Conservation (phyloP, 2,113 vertebrate species). For the Spizaetus ornatus region DNA sequence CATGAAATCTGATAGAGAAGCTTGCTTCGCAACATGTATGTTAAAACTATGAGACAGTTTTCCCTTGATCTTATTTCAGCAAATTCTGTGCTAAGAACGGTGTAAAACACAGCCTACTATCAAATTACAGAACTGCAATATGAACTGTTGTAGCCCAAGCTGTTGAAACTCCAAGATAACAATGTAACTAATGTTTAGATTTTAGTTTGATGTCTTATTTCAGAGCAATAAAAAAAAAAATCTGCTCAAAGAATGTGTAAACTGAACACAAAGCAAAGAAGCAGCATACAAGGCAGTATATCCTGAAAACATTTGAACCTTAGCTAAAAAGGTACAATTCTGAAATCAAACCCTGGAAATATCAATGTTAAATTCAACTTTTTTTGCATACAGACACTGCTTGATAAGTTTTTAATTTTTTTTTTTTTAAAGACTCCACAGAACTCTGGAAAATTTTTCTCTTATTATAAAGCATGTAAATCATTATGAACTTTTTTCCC, state of each 20-base stretch:
- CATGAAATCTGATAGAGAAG: not conserved
- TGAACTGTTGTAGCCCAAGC: not conserved
- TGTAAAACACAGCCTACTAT: not conserved
- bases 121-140: not conserved
- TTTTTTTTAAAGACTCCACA: not conserved
- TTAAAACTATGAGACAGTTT: not conserved
- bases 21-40: not conserved
- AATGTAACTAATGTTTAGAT: not conserved
- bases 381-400: not conserved
- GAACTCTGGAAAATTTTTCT: not conserved
- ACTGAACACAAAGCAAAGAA: not conserved
- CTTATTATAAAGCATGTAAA: not conserved
- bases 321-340: not conserved
- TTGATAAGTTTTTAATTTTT: not conserved
- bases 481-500: not conserved
- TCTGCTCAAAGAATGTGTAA: not conserved
- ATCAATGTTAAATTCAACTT: not conserved
- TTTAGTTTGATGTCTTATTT: not conserved
- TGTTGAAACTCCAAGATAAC: not conserved
- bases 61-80: not conserved
- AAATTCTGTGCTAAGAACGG: not conserved
- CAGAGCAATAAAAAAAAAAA: not conserved
- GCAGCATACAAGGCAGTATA: accelerated
- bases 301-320: not conserved
- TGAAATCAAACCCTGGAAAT: not conserved